phyloP scores from a whole-genome alignment of 2,888 invertebrate genomes.

The Thera britannica region DNA sequence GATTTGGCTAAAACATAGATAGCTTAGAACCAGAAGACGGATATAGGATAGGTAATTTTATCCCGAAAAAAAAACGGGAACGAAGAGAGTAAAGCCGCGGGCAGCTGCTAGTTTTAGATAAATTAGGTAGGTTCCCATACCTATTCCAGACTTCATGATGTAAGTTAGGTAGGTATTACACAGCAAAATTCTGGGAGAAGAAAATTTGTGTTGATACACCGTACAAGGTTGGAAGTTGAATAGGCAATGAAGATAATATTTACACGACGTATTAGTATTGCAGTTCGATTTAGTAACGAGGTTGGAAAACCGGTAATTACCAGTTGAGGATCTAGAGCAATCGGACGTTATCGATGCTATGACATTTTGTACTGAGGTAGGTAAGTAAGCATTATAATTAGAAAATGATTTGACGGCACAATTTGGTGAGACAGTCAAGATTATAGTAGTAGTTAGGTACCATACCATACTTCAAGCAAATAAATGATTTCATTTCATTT shows the following conservation, averaged over 20 bases:
- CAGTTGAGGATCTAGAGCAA: conserved; percentile 72
- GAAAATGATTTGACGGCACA: conserved; percentile 13
- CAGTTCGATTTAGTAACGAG: conserved; percentile 52
- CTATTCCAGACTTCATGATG: too few relatives aligned
- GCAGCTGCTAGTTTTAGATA: too few relatives aligned
- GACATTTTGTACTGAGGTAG: conserved; percentile 28
- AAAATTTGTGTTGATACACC: background rate
- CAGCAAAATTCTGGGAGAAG: background rate
- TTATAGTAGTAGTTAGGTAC: background rate
- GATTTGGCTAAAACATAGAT: too few relatives aligned
- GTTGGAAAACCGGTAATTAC: conserved; percentile 63
- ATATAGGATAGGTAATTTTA: too few relatives aligned
- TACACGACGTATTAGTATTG: conserved; percentile 45
- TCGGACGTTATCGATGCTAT: conserved; percentile 59
- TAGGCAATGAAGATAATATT: conserved; percentile 37
- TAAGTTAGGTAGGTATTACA: too few relatives aligned
- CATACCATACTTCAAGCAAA: too few relatives aligned
- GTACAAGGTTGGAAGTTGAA: conserved; percentile 24
- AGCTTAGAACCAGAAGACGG: too few relatives aligned
- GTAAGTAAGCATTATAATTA: background rate
- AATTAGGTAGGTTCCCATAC: background rate
- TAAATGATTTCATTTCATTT: too few relatives aligned
- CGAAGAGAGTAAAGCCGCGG: too few relatives aligned
- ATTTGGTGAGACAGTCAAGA: conserved; percentile 6
- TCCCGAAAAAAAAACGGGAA: too few relatives aligned